Conservation (phyloP, 2,113 vertebrate species). For the Speoplatyrhinus poulsoni region DNA sequence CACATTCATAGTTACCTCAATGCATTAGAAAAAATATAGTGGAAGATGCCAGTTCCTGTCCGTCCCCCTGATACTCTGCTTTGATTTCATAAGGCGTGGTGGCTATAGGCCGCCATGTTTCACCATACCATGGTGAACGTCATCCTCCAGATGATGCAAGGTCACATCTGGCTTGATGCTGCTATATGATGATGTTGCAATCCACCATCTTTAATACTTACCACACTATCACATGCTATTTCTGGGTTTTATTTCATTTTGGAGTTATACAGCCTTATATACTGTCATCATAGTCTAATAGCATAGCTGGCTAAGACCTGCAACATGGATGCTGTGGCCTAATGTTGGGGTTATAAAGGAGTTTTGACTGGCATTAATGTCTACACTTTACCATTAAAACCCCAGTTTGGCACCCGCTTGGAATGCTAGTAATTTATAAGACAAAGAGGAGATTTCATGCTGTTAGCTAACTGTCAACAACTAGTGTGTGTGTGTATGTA, state of each 20-base stretch:
- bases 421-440: too few species aligned
- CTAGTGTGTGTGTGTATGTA: too few species aligned
- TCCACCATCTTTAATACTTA: too few species aligned
- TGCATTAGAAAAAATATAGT: too few species aligned
- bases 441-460: too few species aligned
- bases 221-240: too few species aligned
- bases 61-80: neutral
- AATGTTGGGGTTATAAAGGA: neutral
- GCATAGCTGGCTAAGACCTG: constrained; percentile 1
- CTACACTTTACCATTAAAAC: neutral
- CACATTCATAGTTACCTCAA: too few species aligned
- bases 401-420: neutral
- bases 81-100: constrained; percentile 13
- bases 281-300: neutral
- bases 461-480: too few species aligned
- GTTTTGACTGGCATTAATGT: neutral
- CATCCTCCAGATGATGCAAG: constrained; percentile 46
- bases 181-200: neutral
- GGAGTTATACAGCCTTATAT: neutral
- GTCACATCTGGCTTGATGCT: constrained; percentile 42
- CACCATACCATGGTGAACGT: constrained; percentile 56
- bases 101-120: constrained; percentile 20
- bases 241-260: neutral
- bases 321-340: neutral
- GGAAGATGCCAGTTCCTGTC: too few species aligned